phyloP scores from a whole-genome alignment of 2,113 vertebrate genomes.

The Rhinopithecus roxellana region DNA sequence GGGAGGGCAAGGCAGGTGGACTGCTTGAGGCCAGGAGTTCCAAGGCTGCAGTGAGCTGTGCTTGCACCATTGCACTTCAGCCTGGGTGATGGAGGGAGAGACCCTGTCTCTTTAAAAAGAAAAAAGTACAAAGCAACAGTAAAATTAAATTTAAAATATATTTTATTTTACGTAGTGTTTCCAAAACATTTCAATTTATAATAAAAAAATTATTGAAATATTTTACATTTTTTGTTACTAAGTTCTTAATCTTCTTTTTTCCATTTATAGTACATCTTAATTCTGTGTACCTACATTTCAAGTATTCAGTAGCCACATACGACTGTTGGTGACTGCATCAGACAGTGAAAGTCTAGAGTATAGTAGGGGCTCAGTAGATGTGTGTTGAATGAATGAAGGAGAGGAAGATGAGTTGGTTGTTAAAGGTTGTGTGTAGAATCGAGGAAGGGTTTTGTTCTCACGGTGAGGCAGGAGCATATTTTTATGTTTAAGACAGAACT shows the following conservation, averaged over 20 bases:
- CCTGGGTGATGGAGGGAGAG: too few relatives aligned
- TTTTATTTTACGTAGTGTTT: background rate
- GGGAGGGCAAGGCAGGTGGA: too few relatives aligned
- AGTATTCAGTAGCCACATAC: too few relatives aligned
- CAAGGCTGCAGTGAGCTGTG: too few relatives aligned
- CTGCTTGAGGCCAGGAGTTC: too few relatives aligned
- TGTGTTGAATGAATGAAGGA: background rate
- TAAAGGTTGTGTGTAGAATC: background rate
- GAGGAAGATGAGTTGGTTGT: background rate
- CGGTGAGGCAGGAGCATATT: background rate
- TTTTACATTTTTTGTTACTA: background rate
- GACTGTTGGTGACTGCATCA: background rate
- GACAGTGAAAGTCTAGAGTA: background rate
- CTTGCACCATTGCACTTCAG: too few relatives aligned
- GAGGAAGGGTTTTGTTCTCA: background rate
- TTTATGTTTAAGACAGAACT: background rate
- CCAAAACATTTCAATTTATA: constrained; percentile 6
- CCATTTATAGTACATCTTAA: background rate
- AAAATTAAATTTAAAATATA: background rate
- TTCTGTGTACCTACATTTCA: background rate
- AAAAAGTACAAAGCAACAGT: background rate
- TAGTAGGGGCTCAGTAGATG: background rate
- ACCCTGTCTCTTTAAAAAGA: background rate
- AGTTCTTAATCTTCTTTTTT: background rate
- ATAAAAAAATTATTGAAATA: background rate